Evolutionary conservation across 2,113 vertebrate species (phyloP).

Genomic region (Sphyrna mokarran): DNA sequence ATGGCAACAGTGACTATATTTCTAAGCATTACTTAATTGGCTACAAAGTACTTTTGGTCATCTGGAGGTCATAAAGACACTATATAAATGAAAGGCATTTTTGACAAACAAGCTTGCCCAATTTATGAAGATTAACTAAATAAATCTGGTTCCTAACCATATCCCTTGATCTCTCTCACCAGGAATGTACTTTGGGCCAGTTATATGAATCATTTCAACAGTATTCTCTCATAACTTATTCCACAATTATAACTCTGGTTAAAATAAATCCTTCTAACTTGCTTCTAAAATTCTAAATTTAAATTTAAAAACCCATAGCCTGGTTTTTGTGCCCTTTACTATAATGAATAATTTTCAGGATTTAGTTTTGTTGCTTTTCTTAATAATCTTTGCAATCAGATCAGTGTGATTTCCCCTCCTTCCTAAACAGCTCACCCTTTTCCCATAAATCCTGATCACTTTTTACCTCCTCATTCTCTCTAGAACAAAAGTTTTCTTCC

Average conservation of each 20-base stretch:
- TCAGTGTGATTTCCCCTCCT: not conserved
- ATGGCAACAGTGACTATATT: not conserved
- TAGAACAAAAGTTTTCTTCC: not conserved
- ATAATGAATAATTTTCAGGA: not conserved
- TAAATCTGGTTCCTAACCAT: not conserved
- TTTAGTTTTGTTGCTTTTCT: not conserved
- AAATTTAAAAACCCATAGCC: not conserved
- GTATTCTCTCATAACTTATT: not conserved
- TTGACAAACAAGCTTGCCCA: not conserved
- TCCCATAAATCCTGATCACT: not conserved
- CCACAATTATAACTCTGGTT: not conserved
- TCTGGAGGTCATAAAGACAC: not conserved
- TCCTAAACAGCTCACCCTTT: not conserved
- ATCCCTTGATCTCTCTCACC: not conserved
- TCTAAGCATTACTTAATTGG: not conserved
- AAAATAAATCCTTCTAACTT: not conserved
- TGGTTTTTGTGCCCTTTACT: not conserved
- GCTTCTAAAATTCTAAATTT: not conserved
- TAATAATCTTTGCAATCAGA: not conserved
- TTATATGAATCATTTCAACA: not conserved
- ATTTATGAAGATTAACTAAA: not conserved
- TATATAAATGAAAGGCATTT: not conserved
- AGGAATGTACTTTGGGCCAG: not conserved
- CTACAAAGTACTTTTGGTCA: not conserved
- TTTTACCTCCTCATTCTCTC: not conserved